Evolutionary conservation across 2,113 vertebrate species (phyloP).

Genomic region (Tamias sibiricus): DNA sequence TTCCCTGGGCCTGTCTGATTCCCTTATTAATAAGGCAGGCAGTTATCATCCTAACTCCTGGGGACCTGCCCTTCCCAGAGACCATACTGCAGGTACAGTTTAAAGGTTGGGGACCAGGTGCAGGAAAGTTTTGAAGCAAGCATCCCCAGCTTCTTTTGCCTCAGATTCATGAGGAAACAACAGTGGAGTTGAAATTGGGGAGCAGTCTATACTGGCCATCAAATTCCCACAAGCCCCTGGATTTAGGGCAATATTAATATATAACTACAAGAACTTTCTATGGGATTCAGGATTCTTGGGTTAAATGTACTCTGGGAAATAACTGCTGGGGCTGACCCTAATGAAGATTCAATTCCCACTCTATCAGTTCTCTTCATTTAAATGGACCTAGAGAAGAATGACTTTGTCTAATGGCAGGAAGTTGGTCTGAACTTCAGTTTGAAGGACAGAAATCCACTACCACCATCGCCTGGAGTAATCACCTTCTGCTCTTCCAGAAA

Average conservation of each 20-base stretch:
- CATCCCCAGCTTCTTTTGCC: neutral
- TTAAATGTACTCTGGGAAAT: neutral
- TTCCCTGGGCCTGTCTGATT: neutral
- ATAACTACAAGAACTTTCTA: neutral
- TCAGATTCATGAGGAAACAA: neutral
- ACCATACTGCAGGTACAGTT: neutral
- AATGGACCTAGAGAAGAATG: neutral
- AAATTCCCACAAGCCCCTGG: neutral
- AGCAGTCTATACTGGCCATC: neutral
- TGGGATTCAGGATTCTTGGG: neutral
- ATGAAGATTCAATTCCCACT: neutral
- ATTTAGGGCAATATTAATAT: neutral
- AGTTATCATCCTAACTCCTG: neutral
- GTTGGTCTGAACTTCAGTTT: neutral
- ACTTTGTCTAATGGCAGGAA: neutral
- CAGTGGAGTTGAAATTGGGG: neutral
- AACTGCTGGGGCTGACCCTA: neutral
- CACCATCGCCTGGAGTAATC: neutral
- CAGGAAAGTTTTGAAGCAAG: neutral
- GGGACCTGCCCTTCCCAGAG: neutral
- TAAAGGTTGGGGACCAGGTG: neutral
- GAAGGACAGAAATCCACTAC: neutral
- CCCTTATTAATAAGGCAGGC: neutral
- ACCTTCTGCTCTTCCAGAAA: neutral
- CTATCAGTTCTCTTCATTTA: neutral